Percentiles rank a stretch among this genome's conserved stretches.
Conservation (phyloP, 35 echinoderm and acorn worm species). For the Lytechinus pictus region DNA sequence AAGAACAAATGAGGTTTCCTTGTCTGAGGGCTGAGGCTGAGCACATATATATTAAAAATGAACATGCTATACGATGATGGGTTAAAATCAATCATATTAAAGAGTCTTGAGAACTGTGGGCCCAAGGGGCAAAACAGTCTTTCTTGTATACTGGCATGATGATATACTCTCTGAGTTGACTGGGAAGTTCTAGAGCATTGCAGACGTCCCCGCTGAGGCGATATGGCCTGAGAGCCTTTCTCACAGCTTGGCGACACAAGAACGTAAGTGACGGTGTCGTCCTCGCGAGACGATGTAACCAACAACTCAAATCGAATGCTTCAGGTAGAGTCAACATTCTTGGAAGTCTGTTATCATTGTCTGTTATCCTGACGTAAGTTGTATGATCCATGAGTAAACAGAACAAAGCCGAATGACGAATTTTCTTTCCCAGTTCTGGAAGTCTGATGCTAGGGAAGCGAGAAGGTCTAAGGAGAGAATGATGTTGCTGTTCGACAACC, state of each 20-base stretch:
- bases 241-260: conserved; percentile 6
- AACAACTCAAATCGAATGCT: neutral
- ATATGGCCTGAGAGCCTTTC: conserved; percentile 16
- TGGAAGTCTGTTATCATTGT: neutral
- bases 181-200: neutral
- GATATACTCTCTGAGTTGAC: conserved; percentile 19
- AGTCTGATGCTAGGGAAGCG: conserved; percentile 15
- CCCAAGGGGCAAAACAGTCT: conserved; percentile 27
- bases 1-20: too few relatives aligned
- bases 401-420: conserved; percentile 17
- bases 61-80: too few relatives aligned
- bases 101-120: neutral
- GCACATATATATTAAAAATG: too few relatives aligned
- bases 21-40: too few relatives aligned
- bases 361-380: conserved; percentile 25
- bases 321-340: conserved; percentile 5
- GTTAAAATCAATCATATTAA: neutral
- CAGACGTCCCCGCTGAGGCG: neutral
- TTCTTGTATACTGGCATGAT: neutral
- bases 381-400: conserved; percentile 35
- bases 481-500: neutral
- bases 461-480: neutral
- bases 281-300: neutral
- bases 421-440: conserved; percentile 34
- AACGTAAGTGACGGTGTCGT: neutral